A percentile compares a stretch with the other conserved stretches of the same genome.
Evolutionary conservation across 2,888 invertebrate species (phyloP).

Genomic region (Lathronympha strigana): DNA sequence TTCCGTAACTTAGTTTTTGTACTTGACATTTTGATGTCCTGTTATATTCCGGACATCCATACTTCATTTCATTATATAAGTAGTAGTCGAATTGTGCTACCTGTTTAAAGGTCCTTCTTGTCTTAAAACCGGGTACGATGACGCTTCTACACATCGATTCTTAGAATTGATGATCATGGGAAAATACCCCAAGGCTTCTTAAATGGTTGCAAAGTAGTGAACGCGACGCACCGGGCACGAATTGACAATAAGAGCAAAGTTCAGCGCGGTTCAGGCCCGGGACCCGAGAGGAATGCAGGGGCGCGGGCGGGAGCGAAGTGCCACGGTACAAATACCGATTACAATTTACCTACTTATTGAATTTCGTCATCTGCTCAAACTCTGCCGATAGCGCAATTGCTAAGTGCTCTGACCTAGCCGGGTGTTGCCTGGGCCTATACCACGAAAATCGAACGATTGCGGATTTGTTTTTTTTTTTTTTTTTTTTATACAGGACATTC

Average conservation of each 20-base stretch:
- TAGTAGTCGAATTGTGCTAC: background rate
- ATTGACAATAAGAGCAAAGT: slow-evolving; percentile 84
- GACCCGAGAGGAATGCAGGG: slow-evolving; percentile 79
- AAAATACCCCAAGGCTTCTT: slow-evolving; percentile 55
- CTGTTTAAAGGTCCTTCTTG: background rate
- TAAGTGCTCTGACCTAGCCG: slow-evolving; percentile 34
- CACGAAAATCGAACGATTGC: background rate
- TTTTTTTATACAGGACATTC: no score
- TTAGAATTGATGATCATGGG: slow-evolving; percentile 14
- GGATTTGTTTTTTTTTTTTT: background rate
- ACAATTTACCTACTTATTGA: slow-evolving; percentile 41
- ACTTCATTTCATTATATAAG: background rate
- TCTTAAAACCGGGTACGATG: background rate
- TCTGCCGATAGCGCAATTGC: slow-evolving; percentile 38
- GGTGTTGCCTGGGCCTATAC: slow-evolving; percentile 9
- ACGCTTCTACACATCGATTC: slow-evolving; percentile 1
- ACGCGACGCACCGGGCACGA: slow-evolving; percentile 78
- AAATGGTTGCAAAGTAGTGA: slow-evolving; percentile 64
- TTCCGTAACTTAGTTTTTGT: slow-evolving; percentile 9
- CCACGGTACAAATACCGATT: slow-evolving; percentile 67
- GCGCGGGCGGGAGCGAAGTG: slow-evolving; percentile 69
- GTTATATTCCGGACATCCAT: slow-evolving; percentile 11
- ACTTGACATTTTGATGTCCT: slow-evolving; percentile 24
- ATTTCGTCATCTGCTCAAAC: slow-evolving; percentile 40
- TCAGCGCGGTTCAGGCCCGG: slow-evolving; percentile 73